Evolutionary conservation across 1,140 invertebrate species (phyloP), one percentile per base, ranked within the genome.

Genomic region (Cydia pomonella): DNA sequence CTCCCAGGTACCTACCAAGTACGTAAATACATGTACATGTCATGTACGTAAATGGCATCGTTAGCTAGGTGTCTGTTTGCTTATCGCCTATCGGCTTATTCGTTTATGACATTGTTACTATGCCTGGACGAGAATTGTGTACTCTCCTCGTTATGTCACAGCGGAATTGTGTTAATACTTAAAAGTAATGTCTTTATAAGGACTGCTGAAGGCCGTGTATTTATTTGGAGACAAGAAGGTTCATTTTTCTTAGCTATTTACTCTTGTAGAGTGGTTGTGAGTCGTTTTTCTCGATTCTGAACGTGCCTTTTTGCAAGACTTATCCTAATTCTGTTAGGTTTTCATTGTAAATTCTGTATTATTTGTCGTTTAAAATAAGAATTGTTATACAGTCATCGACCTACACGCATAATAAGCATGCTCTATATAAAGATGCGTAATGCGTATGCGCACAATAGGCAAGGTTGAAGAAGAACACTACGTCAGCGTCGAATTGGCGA

Each of bases 401-500:
- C 79, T 75, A 38, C 29, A 41, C 80, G 82, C 84, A 80, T 78
- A 84, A 84, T 87, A 80, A 84, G 76, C 77, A 71, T 80, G 82
- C 80, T 80, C 80, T 86, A 79, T 82, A 87, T 84, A 82, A 59
- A 82, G 83, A 72, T 71, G 75, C 75, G 74, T 80, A 73, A 72
- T 71, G 75, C 75, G 74, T 80, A 73, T 75, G 69, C 72, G 63
- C 50, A 76, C 88, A 91, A 91, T 88, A 82, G 83, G 73, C 75
- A 69, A 76, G 53, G 77, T 79, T 76, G 79, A 77, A 80, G 79
- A 82, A 79, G 80, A 38, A 84, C 84, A 76, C 75, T 66, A 87
- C 90, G 89, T 91, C 88, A 90, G 76, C 77, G 41, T 75, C 82
- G 85, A 82, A 87, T 92, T 91, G 87, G 77, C 81, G 89, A 92